Evolutionary conservation across 92 coral and sea anemone genomes (phyloP), one percentile per base, ranked within the genome.

Genomic region (Metridium senile): DNA sequence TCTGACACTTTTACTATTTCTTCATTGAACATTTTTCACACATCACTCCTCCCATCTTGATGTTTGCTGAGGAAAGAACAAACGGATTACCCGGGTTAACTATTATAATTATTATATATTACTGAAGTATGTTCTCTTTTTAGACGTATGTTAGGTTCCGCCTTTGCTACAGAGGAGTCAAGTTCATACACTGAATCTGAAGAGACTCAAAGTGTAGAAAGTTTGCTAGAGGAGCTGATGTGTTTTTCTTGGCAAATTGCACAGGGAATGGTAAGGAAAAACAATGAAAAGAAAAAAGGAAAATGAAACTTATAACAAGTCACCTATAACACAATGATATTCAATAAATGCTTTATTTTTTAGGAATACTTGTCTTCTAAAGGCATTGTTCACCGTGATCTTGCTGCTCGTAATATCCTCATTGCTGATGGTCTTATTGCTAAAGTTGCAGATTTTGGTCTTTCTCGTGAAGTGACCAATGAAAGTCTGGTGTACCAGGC

Each of bases 401-500:
- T 70, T n/a, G 54, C 75, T 35, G 58, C 75, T 70, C 75, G 75
- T 33, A 70, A 70, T 46, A 70, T 47, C 34, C 58, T 70, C 61
- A 58, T 58, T 32, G 54, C 75, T 46, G 35, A 58, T 18, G 61
- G 25, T 3, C 25, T 54, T 54, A 4, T 54, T 19, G 61, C 25
- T 19, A 54, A 54, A 54, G 61, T 54, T 21, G 61, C 61, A 3
- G 61, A 54, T 54, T 54, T 54, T 39, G 49, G 49, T 4, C 49
- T 39, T 6, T 39, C 49, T 13, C 49, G 49, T 39, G 13, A 39
- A 6, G 13, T 39, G 49, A 39, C 49, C 13, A 4, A 39, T 39
- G 49, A 39, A 39, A 39, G 13, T 39, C 6, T 4, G 13, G 8
- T 39, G 49, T 39, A 39, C 13, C 49, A 39, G 49, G 49, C 49